These are phyloP conservation scores for Apus apus DNA, from an alignment of 2,113 vertebrate genomes.

Conservation along the genomic window DNA sequence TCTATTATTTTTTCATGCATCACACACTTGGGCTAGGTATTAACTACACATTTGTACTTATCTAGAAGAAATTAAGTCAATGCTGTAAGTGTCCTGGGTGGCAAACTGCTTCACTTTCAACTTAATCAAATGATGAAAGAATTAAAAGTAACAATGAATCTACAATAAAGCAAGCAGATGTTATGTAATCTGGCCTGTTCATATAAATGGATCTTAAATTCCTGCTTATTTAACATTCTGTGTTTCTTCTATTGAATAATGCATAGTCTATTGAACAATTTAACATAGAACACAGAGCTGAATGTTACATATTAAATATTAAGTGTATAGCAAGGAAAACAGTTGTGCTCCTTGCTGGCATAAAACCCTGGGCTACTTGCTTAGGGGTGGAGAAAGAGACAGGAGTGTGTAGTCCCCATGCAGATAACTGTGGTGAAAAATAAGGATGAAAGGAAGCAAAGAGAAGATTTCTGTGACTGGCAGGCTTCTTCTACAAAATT, in stretches of 20 bases:
- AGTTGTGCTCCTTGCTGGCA: not conserved
- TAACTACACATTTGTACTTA: not conserved
- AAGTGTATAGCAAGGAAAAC: not conserved
- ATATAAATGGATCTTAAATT: not conserved
- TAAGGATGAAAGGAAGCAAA: not conserved
- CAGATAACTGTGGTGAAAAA: not conserved
- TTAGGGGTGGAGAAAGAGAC: not conserved
- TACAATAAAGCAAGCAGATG: not conserved
- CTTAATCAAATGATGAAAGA: slow-evolving; percentile 18
- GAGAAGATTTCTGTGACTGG: not conserved
- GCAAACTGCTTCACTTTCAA: not conserved
- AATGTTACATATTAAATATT: slow-evolving; percentile 48
- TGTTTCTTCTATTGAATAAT: slow-evolving; percentile 9
- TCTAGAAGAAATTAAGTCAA: not conserved
- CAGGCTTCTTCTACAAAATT: not conserved
- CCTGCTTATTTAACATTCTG: not conserved
- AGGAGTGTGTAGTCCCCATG: not conserved
- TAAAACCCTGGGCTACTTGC: not conserved
- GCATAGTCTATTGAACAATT: not conserved
- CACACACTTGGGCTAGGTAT: not conserved
- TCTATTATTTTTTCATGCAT: slow-evolving; percentile 27
- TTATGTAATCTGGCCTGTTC: not conserved
- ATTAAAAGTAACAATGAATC: slow-evolving; percentile 20
- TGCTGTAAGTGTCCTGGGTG: not conserved
- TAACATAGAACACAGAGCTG: not conserved